A percentile compares a stretch with the other conserved stretches of the same genome.
phyloP scores from a whole-genome alignment of 2,888 invertebrate genomes.

The Anarsia innoxiella region DNA sequence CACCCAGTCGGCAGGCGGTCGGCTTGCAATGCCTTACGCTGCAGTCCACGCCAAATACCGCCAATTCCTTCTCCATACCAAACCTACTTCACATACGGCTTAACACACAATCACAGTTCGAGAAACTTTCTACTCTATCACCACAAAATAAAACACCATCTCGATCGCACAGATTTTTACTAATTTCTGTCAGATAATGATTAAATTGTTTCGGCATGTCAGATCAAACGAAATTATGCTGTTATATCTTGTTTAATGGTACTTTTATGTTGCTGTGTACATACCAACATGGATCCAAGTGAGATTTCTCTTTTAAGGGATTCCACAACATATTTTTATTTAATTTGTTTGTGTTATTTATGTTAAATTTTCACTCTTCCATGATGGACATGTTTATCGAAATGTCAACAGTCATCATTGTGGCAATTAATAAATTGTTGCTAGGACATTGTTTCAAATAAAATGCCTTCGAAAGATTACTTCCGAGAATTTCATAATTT shows the following conservation, averaged over 20 bases:
- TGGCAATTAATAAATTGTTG: too few species aligned
- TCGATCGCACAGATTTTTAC: slow-evolving; percentile 13
- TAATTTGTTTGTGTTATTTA: slow-evolving; percentile 2
- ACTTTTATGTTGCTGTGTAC: slow-evolving; percentile 51
- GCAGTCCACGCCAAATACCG: slow-evolving; percentile 70
- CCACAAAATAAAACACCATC: not conserved
- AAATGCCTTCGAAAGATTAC: too few species aligned
- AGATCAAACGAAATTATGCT: slow-evolving; percentile 75
- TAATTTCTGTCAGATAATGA: slow-evolving; percentile 68
- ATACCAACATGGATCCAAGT: slow-evolving; percentile 48
- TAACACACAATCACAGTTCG: slow-evolving; percentile 31
- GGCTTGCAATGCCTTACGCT: too few species aligned
- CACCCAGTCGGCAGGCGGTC: slow-evolving; percentile 62
- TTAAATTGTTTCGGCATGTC: slow-evolving; percentile 75
- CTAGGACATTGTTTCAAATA: too few species aligned
- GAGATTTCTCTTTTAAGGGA: slow-evolving; percentile 52
- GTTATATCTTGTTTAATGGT: slow-evolving; percentile 73
- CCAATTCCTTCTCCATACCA: slow-evolving; percentile 63
- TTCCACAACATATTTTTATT: slow-evolving; percentile 25
- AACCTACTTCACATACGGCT: slow-evolving; percentile 41
- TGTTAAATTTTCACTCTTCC: slow-evolving; percentile 21
- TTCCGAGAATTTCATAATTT: too few species aligned
- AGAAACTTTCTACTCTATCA: slow-evolving; percentile 20
- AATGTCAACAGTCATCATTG: too few species aligned
- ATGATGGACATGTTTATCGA: too few species aligned